Evolutionary conservation across 2,888 invertebrate genomes (phyloP).

Genomic region (Diaphora mendica): DNA sequence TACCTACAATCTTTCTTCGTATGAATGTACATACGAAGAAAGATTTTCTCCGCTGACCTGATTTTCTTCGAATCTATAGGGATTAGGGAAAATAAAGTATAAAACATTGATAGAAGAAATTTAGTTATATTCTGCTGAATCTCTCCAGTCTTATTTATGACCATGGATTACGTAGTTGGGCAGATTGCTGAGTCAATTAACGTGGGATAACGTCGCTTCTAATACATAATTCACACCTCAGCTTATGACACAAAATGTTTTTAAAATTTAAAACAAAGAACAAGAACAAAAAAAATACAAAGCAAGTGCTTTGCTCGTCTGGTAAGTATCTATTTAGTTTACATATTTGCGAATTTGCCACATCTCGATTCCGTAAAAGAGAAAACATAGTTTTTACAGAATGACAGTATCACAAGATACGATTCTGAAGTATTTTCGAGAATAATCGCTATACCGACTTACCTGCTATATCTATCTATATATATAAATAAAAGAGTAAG

Average conservation of each 20-base stretch:
- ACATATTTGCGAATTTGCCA: background rate
- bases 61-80: slow-evolving; percentile 2
- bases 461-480: too few relatives aligned
- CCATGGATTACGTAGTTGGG: background rate
- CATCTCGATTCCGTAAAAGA: background rate
- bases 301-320: background rate
- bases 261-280: background rate
- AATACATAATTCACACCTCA: background rate
- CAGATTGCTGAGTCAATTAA: background rate
- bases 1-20: slow-evolving; percentile 26
- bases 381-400: background rate
- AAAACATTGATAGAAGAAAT: background rate
- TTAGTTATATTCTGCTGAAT: background rate
- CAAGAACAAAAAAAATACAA: background rate
- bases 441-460: background rate
- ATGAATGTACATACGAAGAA: slow-evolving; percentile 8
- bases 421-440: background rate
- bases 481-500: too few relatives aligned
- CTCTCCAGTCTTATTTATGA: background rate
- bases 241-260: background rate
- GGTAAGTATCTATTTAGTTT: background rate
- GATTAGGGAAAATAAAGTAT: slow-evolving; percentile 10
- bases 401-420: too few relatives aligned
- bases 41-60: slow-evolving; percentile 44
- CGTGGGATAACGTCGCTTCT: background rate